Evolutionary conservation across 2,888 invertebrate genomes (phyloP).

Genomic region (Cylloceria caligata): DNA sequence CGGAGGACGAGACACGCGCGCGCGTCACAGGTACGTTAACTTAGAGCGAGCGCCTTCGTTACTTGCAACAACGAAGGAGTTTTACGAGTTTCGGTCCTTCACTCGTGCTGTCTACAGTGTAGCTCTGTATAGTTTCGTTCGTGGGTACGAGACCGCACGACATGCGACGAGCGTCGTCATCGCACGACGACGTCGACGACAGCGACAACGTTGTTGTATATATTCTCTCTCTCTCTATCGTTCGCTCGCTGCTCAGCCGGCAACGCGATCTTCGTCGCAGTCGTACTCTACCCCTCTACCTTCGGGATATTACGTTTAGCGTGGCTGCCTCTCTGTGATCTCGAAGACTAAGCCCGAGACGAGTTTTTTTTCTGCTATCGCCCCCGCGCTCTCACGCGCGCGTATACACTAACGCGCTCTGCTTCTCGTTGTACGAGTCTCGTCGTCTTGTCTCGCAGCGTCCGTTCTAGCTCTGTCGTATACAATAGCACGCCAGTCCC

Average conservation of each 20-base stretch:
- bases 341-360: background rate
- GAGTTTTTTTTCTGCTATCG: background rate
- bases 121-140: conserved; percentile 76
- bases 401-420: background rate
- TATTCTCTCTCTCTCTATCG: conserved; percentile 7
- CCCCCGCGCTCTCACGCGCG: background rate
- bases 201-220: conserved; percentile 31
- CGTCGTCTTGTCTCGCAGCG: background rate
- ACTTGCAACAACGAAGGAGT: background rate
- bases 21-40: conserved; percentile 54
- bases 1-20: background rate
- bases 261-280: conserved; percentile 17
- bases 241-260: conserved; percentile 2
- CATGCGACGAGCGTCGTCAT: conserved; percentile 77
- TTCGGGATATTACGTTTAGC: conserved; percentile 22
- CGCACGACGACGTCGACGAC: conserved; percentile 68
- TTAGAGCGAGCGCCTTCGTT: background rate
- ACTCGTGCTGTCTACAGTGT: conserved; percentile 66
- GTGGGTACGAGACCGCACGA: conserved; percentile 75
- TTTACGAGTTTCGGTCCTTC: conserved; percentile 19
- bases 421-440: background rate
- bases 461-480: background rate
- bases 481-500: background rate
- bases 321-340: conserved; percentile 12
- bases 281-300: too few species aligned